Base-by-base conservation (phyloP, 2,113 vertebrate genomes). In the Istiophorus platypterus region DNA sequence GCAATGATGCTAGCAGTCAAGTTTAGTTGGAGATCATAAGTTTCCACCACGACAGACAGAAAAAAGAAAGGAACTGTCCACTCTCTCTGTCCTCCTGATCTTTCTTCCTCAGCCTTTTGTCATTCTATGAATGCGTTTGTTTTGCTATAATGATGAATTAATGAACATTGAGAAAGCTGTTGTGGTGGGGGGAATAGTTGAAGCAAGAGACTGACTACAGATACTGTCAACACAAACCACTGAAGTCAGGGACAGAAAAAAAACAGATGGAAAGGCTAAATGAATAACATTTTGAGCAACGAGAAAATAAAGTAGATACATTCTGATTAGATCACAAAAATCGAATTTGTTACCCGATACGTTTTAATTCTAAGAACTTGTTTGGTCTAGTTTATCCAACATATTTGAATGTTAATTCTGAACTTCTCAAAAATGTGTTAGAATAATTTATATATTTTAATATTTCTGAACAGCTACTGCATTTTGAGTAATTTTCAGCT, bases 21-120 rank as follows among this genome's bases (percentile, higher is more conserved):
- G 79, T 84, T 74, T 84, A 68, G 26, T 18, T 82, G 72, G 78
- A 82, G 63, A 85, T 74, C 27, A 58, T 78, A 41, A 29, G 63
- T 64, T 76, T 76, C 56, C 39, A 57, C 31, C 42, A 2, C 11
- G 27, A 78, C 62, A 68, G 52, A 58, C 18, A 29, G 5, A 62
- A 1, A 4, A 3, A 39, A 75, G 39, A 82, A 76, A 82, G 34
- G 6, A 39, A 24, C 75, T 85, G 31, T 69, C 76, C 62, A 76
- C 70, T 58, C 63, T n/a, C 56, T 47, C 68, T 27, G 15, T 69
- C 29, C 41, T 74, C 29, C 29, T 64, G 31, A 45, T 62, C 37
- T 7, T 52, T 74, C 59, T 45, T 26, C 12, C 1, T 64, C 15
- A 11, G 11, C n/a, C 27, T 45, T 31, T 54, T 54, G 13, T 39